Base-by-base conservation (phyloP, 1,140 invertebrate species). In the Drosophila fuyamai region DNA sequence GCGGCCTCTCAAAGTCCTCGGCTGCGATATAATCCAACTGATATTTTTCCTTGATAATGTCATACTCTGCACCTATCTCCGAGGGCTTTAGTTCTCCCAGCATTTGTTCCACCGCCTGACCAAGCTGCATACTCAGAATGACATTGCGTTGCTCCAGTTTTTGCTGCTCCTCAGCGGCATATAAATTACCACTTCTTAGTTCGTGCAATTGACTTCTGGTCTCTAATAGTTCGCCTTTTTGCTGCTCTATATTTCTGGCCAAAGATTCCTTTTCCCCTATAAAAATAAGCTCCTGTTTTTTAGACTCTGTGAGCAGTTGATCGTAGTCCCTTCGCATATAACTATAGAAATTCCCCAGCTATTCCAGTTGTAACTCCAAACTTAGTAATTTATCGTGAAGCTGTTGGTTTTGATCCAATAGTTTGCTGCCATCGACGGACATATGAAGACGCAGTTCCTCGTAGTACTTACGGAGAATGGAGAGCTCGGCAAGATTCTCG, bases 281-380 rank as follows among this genome's bases (percentile, higher is more conserved):
- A 14, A 77, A 66, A 0, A 51, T 51, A n/a, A 80, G 36, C 43
- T 92, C 89, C 48, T 71, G 70, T 1, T 57, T 51, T 35, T 82
- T 85, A 0, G 43, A 13, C 6, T 71, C 53, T 0, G 54, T 79
- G 0, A 92, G 47, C 32, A 79, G 36, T 6, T 78, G 41, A 40
- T 92, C 92, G 36, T 81, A 92, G 5, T 92, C 92, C 32, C 58
- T 61, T 0, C 78, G 79, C 77, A 92, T 81, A 47, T 66, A 90
- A 4, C 43, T 58, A 67, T 81, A 92, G 23, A 78, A 88, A n/a
- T 48, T 82, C 6, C 36, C 47, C 35, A 85, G 70, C 50, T 67
- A 57, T 2, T 65, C 75, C 47, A 92, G 48, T 18, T 89, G 74
- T 12, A 68, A 29, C 35, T 92, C 82, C 43, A 79, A n/a, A 0